phyloP scores from a whole-genome alignment of 2,113 vertebrate species.

The Neomonachus schauinslandi region DNA sequence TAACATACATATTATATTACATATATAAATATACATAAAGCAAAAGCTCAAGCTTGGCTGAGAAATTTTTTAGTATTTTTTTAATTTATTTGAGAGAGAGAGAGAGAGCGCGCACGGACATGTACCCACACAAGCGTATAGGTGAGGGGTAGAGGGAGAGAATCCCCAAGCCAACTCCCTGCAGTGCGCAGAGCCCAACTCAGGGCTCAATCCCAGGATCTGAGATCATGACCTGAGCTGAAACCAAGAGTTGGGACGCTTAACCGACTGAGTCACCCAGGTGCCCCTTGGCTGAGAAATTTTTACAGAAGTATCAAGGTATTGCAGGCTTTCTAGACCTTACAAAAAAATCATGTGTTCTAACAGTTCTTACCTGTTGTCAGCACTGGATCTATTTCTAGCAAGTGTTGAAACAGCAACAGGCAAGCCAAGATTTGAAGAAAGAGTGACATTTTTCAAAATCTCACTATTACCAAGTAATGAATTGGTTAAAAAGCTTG shows the following conservation, averaged over 20 bases:
- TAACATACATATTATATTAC: background rate
- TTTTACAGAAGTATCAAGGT: background rate
- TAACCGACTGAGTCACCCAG: background rate
- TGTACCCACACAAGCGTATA: background rate
- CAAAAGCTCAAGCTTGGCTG: conserved; percentile 20
- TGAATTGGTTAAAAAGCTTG: conserved; percentile 91
- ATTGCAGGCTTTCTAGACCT: background rate
- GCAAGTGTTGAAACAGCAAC: conserved; percentile 96
- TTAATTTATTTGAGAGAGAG: background rate
- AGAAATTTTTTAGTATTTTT: background rate
- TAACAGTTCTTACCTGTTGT: conserved; percentile 89
- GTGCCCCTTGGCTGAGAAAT: background rate
- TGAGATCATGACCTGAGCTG: background rate
- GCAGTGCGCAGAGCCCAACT: background rate
- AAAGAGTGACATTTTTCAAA: conserved; percentile 91
- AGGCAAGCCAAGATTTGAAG: conserved; percentile 93
- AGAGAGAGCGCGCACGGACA: background rate
- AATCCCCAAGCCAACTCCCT: background rate
- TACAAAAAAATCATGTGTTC: background rate
- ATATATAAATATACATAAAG: background rate
- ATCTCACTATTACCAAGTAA: conserved; percentile 86
- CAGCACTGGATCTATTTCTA: conserved; percentile 85
- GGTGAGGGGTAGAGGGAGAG: background rate
- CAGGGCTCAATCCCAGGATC: background rate
- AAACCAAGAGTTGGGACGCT: background rate